These are phyloP conservation scores for Osedax frankpressi DNA, from an alignment of 2,888 invertebrate species.

Conservation along the genomic window DNA sequence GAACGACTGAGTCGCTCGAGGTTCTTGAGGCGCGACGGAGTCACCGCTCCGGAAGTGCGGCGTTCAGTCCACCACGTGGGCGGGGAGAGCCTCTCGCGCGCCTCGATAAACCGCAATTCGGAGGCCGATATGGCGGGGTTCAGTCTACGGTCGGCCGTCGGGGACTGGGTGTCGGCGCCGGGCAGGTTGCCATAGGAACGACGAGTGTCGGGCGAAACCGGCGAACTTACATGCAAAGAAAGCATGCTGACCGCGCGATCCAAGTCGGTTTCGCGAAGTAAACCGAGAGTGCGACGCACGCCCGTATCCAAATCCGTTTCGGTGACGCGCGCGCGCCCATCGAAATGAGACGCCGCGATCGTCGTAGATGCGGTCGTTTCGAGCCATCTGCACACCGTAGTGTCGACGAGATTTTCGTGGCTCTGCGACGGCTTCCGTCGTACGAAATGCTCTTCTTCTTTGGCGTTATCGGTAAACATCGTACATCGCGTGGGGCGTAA, in stretches of 20 bases:
- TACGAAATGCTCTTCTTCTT: too few relatives aligned
- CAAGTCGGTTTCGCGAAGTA: slow-evolving; percentile 23
- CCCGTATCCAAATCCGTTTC: slow-evolving; percentile 25
- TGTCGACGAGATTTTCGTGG: too few relatives aligned
- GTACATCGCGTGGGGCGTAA: too few relatives aligned
- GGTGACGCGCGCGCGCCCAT: too few relatives aligned
- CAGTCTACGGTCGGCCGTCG: background rate
- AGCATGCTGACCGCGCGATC: slow-evolving; percentile 15
- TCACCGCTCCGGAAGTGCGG: background rate
- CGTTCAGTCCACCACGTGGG: background rate
- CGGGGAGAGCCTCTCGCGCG: background rate
- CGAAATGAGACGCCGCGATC: too few relatives aligned
- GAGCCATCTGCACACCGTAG: too few relatives aligned
- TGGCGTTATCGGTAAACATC: too few relatives aligned
- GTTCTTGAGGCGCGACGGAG: background rate
- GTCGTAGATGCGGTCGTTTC: too few relatives aligned
- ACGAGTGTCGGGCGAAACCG: background rate
- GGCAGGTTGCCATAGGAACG: background rate
- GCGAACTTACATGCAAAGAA: background rate
- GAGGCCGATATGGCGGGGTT: background rate
- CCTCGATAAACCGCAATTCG: background rate
- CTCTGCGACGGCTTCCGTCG: too few relatives aligned
- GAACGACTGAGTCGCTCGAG: background rate
- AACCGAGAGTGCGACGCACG: slow-evolving; percentile 5
- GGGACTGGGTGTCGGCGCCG: background rate